These are phyloP conservation scores for Pogona vitticeps DNA, from an alignment of 2,113 vertebrate genomes.

Conservation along the genomic window DNA sequence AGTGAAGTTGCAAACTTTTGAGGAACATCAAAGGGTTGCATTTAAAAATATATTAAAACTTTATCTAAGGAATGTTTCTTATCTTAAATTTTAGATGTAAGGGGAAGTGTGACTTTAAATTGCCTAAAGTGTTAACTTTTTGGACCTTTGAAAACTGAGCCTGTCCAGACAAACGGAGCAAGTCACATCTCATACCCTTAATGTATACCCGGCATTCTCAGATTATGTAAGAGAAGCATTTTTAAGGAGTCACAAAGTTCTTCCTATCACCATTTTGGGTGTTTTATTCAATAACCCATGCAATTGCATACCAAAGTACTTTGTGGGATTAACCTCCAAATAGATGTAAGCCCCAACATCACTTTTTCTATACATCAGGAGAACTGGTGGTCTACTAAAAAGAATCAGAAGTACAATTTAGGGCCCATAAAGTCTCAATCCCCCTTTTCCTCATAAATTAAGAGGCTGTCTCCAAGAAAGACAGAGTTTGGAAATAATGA, in stretches of 20 bases:
- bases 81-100: constrained; percentile 40
- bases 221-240: not conserved
- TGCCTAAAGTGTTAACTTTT: constrained; percentile 37
- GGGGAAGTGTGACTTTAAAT: constrained; percentile 32
- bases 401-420: not conserved
- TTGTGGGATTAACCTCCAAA: too few species aligned
- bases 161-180: not conserved
- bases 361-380: not conserved
- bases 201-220: not conserved
- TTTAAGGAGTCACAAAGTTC: not conserved
- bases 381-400: not conserved
- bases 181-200: not conserved
- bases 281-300: not conserved
- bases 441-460: not conserved
- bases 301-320: too few species aligned
- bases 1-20: constrained; percentile 56
- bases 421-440: not conserved
- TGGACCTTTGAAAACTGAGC: not conserved
- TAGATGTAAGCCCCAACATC: not conserved
- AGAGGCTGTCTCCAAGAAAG: not conserved
- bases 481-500: not conserved
- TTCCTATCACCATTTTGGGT: not conserved
- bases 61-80: constrained; percentile 23
- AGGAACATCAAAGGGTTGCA: constrained; percentile 60
- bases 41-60: constrained; percentile 63